Conservation (phyloP, 37 sponge, comb jelly and placozoan species). For the Lycopodina hypogea region DNA sequence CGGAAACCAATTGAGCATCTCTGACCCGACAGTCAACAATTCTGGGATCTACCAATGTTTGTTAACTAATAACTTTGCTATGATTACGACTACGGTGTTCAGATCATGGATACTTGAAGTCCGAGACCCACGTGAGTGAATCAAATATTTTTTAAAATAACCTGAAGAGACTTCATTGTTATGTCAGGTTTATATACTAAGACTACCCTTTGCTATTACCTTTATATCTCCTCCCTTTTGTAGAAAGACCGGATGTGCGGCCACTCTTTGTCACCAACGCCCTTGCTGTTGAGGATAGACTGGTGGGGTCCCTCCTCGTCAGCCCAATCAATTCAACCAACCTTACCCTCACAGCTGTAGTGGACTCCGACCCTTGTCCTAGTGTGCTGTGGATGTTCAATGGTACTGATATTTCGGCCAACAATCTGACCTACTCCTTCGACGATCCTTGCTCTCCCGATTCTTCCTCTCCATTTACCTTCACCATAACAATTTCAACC, state of each 20-base stretch:
- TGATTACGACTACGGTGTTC: not conserved
- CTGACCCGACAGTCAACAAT: not conserved
- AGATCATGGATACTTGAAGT: conserved; percentile 41
- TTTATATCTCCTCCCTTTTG: too few relatives aligned
- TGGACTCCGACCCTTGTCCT: conserved; percentile 48
- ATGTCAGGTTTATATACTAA: too few relatives aligned
- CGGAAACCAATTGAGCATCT: conserved; percentile 5
- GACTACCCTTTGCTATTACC: too few relatives aligned
- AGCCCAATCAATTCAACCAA: not conserved
- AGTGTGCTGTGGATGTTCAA: conserved; percentile 9
- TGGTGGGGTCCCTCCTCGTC: not conserved
- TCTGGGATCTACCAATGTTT: conserved; percentile 70
- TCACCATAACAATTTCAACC: conserved; percentile 22
- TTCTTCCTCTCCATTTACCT: conserved; percentile 1
- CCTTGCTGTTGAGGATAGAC: not conserved
- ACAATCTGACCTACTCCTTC: not conserved
- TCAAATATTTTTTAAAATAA: not conserved
- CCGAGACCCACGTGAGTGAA: conserved; percentile 35
- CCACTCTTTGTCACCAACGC: too few relatives aligned
- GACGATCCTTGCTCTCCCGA: not conserved
- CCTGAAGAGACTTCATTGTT: too few relatives aligned
- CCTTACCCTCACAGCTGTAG: not conserved
- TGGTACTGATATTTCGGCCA: not conserved
- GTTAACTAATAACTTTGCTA: conserved; percentile 13
- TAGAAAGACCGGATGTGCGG: too few relatives aligned